Conservation (phyloP, 1,140 invertebrate species). For the Pseudomyrmex flavicornis region DNA sequence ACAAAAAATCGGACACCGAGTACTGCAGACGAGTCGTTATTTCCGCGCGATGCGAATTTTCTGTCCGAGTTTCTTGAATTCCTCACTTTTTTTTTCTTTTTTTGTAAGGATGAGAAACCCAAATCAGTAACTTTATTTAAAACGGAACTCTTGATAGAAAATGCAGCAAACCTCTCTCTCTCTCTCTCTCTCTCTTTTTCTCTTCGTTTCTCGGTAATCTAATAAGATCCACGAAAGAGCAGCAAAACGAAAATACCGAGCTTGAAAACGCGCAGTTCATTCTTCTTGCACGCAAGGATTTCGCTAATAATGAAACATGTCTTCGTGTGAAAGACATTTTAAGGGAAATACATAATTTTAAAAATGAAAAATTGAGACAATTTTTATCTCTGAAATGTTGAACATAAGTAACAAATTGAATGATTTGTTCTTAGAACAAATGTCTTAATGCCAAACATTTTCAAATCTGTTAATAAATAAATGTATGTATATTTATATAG, state of each 20-base stretch:
- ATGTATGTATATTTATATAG: not conserved
- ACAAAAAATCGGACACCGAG: not conserved
- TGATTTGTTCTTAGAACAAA: too few species aligned
- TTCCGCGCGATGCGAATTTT: not conserved
- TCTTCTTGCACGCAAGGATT: conserved; percentile 44
- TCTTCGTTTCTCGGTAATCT: conserved; percentile 5
- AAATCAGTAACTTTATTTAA: conserved; percentile 35
- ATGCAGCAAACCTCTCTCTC: not conserved
- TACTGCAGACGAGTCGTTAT: conserved; percentile 11
- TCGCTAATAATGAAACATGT: conserved; percentile 40
- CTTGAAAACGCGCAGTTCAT: conserved; percentile 8
- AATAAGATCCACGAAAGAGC: conserved; percentile 47
- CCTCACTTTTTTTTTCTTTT: not conserved
- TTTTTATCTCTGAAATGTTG: conserved; percentile 1
- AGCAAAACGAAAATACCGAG: conserved; percentile 12
- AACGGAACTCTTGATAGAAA: conserved; percentile 26
- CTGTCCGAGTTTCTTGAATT: conserved; percentile 3
- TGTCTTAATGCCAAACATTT: not conserved
- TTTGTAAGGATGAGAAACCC: not conserved
- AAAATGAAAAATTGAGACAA: conserved; percentile 1
- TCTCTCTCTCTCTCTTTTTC: too few species aligned
- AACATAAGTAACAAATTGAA: not conserved
- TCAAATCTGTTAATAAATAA: not conserved
- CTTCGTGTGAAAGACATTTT: conserved; percentile 30
- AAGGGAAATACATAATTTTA: not conserved